Base-by-base conservation (phyloP, 2,888 invertebrate species). In the Argyresthia albistria region DNA sequence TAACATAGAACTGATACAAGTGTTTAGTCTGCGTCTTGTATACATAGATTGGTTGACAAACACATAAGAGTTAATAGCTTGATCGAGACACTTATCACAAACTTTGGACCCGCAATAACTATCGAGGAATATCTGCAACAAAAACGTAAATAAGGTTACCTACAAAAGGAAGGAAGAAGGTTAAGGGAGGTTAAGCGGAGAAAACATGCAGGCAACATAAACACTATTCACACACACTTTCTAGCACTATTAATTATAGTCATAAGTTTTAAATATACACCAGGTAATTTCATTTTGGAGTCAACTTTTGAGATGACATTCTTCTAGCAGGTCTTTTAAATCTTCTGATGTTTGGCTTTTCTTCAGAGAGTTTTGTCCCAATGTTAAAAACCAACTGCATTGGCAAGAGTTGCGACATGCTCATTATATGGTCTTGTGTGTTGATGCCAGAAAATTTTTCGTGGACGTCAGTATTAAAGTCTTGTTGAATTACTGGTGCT, bases 31-130 rank as follows among this genome's bases (percentile, higher is more conserved):
- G 56, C 70, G 66, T 57, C 74, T 69, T 54, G 71, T 67, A 45
- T 74, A 74, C 14, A 67, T 63, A 6, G 69, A 68, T 54, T 78
- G 76, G 15, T 69, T 64, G 53, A 70, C 67, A 50, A 86, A 84
- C 42, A 80, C 61, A 52, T 81, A 84, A 8, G 80, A 64, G 0
- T 70, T 72, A 8, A 84, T 67, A 1, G 80, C 76, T 55, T 70
- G 69, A 53, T 76, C 70, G 55, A 81, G 64, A 61, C 86, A 87
- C 53, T 67, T 71, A 60, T 80, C 70, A 55, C 86, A 87, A 64
- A 87, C 76, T 73, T 81, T 83, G 55, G 73, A 54, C 81, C 82
- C 35, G 72, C 70, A 59, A 71, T 73, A 61, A 57, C 67, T 62
- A 53, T 64, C 59, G 53, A 60, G 58, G 55, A 71, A 70, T 66